These are phyloP conservation scores for Mimachlamys varia DNA, from an alignment of 2,888 invertebrate species.

Conservation along the genomic window DNA sequence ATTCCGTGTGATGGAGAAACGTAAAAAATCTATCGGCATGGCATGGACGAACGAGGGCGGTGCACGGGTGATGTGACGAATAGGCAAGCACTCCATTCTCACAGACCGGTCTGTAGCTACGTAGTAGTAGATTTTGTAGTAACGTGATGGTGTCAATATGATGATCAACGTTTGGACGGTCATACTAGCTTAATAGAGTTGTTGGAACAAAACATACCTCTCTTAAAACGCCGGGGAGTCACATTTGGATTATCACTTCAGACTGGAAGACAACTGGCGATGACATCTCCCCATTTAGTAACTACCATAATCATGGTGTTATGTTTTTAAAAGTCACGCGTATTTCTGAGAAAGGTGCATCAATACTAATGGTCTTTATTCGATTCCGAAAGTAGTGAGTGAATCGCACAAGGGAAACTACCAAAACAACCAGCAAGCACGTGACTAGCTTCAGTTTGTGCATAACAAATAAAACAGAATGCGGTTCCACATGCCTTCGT, in stretches of 20 bases:
- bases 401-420: constrained; percentile 37
- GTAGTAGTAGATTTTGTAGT: background rate
- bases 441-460: constrained; percentile 46
- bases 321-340: background rate
- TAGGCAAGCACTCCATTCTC: background rate
- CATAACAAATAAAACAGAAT: constrained; percentile 46
- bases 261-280: background rate
- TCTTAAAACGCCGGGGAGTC: background rate
- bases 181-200: background rate
- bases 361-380: background rate
- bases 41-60: constrained; percentile 18
- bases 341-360: background rate
- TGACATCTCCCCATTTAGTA: background rate
- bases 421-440: constrained; percentile 47
- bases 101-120: background rate
- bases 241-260: background rate
- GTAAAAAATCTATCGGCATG: constrained; percentile 4
- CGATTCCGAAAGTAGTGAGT: background rate
- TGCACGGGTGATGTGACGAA: constrained; percentile 12
- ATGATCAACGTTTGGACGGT: background rate
- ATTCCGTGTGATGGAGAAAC: constrained; percentile 12
- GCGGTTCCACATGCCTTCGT: constrained; percentile 37
- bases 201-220: background rate
- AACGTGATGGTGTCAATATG: background rate
- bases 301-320: background rate